Conservation (phyloP, 2,888 invertebrate species). For the Eilema griseolum region DNA sequence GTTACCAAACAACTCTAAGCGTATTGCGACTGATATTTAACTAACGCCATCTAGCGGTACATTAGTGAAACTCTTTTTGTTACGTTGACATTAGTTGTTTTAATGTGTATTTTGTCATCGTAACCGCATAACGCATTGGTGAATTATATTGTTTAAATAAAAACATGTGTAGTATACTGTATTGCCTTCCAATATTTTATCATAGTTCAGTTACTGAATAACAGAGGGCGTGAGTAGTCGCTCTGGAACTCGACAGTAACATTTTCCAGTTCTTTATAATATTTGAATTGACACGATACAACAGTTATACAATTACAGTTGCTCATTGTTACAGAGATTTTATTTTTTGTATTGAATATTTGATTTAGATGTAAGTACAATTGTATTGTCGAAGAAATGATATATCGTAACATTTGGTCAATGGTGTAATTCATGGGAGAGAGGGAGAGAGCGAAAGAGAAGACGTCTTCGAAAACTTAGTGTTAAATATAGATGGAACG, state of each 20-base stretch:
- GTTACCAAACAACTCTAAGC: not conserved
- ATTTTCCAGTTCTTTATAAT: not conserved
- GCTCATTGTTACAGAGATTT: slow-evolving; percentile 1
- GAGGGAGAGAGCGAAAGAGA: no score
- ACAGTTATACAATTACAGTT: not conserved
- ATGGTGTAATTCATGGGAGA: not conserved
- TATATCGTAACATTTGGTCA: not conserved
- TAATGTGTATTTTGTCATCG: not conserved
- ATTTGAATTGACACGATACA: not conserved
- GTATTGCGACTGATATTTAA: not conserved
- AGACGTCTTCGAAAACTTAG: not conserved
- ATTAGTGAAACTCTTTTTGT: not conserved
- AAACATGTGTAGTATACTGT: no score
- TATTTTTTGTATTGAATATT: slow-evolving; percentile 9
- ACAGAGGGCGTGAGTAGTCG: not conserved
- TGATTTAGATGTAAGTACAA: slow-evolving; percentile 15
- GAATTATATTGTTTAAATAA: not conserved
- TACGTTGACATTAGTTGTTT: not conserved
- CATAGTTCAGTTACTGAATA: slow-evolving; percentile 2
- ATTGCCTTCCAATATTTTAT: not conserved
- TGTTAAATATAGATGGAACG: not conserved
- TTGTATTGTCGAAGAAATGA: slow-evolving; percentile 2
- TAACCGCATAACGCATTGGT: not conserved
- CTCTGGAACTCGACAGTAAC: not conserved
- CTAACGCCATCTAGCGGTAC: not conserved